Conservation (phyloP, 1,140 invertebrate species). For the Leptonema lineaticorne region DNA sequence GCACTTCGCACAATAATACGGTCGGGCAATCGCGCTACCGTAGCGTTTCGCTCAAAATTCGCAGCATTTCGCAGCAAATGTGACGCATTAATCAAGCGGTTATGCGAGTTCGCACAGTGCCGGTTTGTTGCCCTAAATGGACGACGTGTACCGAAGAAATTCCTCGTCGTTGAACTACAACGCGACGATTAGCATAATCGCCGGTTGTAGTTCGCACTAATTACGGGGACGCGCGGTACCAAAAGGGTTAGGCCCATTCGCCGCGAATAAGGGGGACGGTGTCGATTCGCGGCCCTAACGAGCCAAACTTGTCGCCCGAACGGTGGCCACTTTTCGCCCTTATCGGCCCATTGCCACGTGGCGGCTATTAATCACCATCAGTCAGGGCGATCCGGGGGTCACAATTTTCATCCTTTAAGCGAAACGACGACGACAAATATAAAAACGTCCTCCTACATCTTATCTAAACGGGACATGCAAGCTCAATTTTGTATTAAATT, state of each 20-base stretch:
- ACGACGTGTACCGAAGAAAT: neutral
- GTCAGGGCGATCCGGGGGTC: too few species aligned
- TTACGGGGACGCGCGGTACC: neutral
- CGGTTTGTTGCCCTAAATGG: neutral
- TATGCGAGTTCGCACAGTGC: neutral
- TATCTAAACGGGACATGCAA: too few species aligned
- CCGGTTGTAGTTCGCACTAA: neutral
- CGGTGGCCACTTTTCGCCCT: neutral
- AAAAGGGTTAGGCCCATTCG: neutral
- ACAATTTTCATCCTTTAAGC: too few species aligned
- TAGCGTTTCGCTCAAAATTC: too few species aligned
- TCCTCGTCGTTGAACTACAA: neutral
- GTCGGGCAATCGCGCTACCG: too few species aligned
- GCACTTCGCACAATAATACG: too few species aligned
- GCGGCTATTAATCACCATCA: neutral
- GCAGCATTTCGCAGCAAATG: neutral
- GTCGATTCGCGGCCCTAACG: neutral
- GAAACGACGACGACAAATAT: too few species aligned
- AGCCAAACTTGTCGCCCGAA: too few species aligned
- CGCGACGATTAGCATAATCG: neutral
- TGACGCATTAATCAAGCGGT: neutral
- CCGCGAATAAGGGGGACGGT: neutral
- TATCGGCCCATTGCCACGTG: neutral
- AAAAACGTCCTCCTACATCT: too few species aligned
- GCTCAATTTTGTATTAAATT: too few species aligned